Evolutionary conservation across 2,797 vertebrate species (phyloP).

Genomic region (Borostomias antarcticus): DNA sequence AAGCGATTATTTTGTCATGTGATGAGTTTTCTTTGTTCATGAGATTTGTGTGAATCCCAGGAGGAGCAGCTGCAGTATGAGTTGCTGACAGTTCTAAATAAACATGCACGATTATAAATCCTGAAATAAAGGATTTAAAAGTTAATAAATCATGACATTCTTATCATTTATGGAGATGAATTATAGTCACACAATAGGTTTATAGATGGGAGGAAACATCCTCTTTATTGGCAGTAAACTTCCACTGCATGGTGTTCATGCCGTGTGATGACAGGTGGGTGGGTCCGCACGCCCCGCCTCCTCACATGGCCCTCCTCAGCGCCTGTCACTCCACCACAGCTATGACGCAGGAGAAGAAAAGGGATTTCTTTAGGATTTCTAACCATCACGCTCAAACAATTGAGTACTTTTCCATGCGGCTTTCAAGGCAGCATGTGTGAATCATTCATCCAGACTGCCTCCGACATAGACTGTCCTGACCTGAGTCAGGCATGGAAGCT

Average conservation of each 20-base stretch:
- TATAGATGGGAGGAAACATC: slow-evolving; percentile 45
- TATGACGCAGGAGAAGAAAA: slow-evolving; percentile 48
- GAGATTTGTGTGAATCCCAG: slow-evolving; percentile 20
- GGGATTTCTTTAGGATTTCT: slow-evolving; percentile 64
- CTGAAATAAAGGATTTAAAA: slow-evolving; percentile 26
- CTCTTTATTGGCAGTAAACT: slow-evolving; percentile 54
- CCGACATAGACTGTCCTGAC: slow-evolving; percentile 18
- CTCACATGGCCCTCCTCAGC: background rate
- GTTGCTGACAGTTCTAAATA: background rate
- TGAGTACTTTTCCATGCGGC: slow-evolving; percentile 48
- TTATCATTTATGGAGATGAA: no score
- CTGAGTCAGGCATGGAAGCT: slow-evolving; percentile 37
- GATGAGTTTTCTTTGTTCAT: slow-evolving; percentile 8
- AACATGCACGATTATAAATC: background rate
- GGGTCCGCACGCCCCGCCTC: slow-evolving; percentile 27
- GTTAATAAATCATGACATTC: background rate
- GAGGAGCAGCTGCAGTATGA: no score
- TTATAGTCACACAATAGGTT: slow-evolving; percentile 1
- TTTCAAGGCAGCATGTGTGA: slow-evolving; percentile 15
- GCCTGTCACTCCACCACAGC: slow-evolving; percentile 56
- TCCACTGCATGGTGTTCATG: slow-evolving; percentile 24
- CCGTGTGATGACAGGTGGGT: slow-evolving; percentile 17
- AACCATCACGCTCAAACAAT: slow-evolving; percentile 46
- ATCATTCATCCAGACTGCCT: slow-evolving; percentile 15
- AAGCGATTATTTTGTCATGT: slow-evolving; percentile 32